A percentile compares a stretch with the other conserved stretches of the same genome.
phyloP scores from a whole-genome alignment of 2,888 invertebrate genomes.

The Ichneumon xanthorius region DNA sequence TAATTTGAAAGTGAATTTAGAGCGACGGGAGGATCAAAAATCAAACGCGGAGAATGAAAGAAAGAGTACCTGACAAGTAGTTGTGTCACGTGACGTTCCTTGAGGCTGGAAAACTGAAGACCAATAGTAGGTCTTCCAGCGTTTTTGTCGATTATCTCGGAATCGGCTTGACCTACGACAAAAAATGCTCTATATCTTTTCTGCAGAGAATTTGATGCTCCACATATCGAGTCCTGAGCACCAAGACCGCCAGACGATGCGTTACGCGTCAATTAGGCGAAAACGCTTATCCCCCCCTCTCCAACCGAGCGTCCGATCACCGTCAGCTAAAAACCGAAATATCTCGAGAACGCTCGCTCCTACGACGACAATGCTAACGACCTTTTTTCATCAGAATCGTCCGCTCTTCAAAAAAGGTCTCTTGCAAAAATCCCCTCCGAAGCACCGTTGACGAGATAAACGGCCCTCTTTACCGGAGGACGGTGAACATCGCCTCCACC shows the following conservation, averaged over 20 bases:
- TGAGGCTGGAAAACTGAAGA: background rate
- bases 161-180: background rate
- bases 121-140: background rate
- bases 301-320: background rate
- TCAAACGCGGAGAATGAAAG: too few species aligned
- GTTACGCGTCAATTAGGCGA: background rate
- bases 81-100: background rate
- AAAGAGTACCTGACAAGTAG: background rate
- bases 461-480: background rate
- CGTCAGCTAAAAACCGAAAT: background rate
- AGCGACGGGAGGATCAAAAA: background rate
- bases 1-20: background rate
- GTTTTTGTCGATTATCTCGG: background rate
- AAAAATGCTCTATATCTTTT: background rate
- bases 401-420: background rate
- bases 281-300: background rate
- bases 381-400: background rate
- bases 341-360: background rate
- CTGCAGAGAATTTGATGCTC: background rate
- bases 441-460: background rate
- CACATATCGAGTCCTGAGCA: background rate
- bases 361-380: background rate
- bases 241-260: background rate
- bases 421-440: constrained; percentile 1
- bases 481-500: background rate